Base-by-base conservation (phyloP, 2,797 vertebrate genomes). In the Microctenopoma steveboyesi region DNA sequence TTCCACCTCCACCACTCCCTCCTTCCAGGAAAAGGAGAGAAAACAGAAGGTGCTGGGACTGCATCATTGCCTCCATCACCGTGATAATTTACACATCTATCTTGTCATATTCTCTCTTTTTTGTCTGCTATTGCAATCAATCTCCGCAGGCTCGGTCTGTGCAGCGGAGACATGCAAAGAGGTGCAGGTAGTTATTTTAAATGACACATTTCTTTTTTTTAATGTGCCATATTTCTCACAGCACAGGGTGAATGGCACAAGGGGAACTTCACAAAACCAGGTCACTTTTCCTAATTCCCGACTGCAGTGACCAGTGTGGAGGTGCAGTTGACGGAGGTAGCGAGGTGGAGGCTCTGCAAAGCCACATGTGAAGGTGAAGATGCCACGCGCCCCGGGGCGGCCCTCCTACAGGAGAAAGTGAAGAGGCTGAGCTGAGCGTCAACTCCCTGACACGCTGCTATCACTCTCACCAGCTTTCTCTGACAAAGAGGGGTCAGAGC, bases 11-110 rank as follows among this genome's bases (percentile, higher is more conserved):
- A 53, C 77, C 81, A 87, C 88, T 79, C 89, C 89, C 89, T 88
- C 90, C 90, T 83, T 85, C 78, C 78, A 83, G 85, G 79, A 80
- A 89, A 78, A 74, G 85, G 89, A 89, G 84, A 79, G 87, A 95
- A 97, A 98, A 97, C 97, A 99, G 98, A 99, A 98, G 98, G 98
- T 96, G 96, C 94, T 94, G 92, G 95, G 95, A 97, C 95, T 98
- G 97, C 97, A 98, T 99, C 97, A 99, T 99, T 98, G 98, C 96
- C 96, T 96, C 97, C 97, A 97, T 98, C 97, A 98, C 95, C 92
- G 93, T 95, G 96, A 97, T 99, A 99, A 99, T 99, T 99, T 98
- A 99, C 96, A 98, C 98, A 99, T 99, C 97, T 97, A 98, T 99
- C 97, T 98, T 99, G 96, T 98, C 97, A 96, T 93, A 96, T 96